Percentiles rank a stretch among this genome's conserved stretches.
Conservation (phyloP, 2,888 invertebrate species). For the Nesidiocoris tenuis region DNA sequence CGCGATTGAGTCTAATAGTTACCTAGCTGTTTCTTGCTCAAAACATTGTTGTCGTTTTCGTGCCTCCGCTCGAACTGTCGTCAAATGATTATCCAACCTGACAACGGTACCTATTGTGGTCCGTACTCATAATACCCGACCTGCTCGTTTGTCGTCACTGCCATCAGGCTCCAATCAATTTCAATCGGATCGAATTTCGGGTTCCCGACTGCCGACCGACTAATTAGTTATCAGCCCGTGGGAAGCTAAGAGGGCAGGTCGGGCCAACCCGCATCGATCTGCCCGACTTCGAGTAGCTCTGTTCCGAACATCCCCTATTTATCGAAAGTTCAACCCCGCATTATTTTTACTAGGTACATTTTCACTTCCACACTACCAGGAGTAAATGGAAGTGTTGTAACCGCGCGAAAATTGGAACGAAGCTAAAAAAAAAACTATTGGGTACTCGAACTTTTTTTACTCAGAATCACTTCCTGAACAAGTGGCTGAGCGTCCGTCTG, state of each 20-base stretch:
- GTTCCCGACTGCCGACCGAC: not conserved
- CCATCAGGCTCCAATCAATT: not conserved
- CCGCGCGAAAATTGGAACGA: not conserved
- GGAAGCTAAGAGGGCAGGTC: constrained; percentile 26
- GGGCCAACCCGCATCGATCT: constrained; percentile 40
- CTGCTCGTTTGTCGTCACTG: not conserved
- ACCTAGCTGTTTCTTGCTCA: too few species aligned
- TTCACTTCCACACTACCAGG: not conserved
- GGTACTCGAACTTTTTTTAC: too few species aligned
- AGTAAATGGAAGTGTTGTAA: not conserved
- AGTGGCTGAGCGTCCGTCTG: too few species aligned
- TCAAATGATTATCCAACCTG: too few species aligned
- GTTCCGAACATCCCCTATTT: not conserved
- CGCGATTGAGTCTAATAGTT: too few species aligned
- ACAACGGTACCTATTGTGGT: too few species aligned
- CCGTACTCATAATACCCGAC: too few species aligned
- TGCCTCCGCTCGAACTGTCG: too few species aligned
- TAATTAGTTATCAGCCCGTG: not conserved
- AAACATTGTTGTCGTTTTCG: too few species aligned
- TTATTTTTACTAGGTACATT: not conserved
- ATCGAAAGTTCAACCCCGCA: not conserved
- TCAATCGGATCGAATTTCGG: not conserved
- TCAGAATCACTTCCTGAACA: too few species aligned
- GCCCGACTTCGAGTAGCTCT: not conserved
- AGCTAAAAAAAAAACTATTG: too few species aligned